Base-by-base conservation (phyloP, 2,797 vertebrate genomes). In the Gorsachius magnificus region DNA sequence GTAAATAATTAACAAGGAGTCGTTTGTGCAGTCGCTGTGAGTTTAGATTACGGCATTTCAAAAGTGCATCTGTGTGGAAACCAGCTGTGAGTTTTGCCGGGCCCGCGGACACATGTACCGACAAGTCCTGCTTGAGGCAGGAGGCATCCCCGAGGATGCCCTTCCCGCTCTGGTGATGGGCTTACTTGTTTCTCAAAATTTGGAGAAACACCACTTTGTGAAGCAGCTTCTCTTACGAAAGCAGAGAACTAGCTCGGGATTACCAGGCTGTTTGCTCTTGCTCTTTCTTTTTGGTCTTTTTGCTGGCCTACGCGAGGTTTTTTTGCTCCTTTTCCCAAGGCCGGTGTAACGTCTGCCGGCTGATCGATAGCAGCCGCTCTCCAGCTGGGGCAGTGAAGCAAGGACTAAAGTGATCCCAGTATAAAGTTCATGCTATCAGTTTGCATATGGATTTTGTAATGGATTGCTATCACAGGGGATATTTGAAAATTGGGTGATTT, bases 41-140 rank as follows among this genome's bases (percentile, higher is more conserved):
- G 36, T 57, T 69, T 46, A 1, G 11, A 19, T 9, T 74, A 25
- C 33, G 36, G 28, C 10, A 5, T 83, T 83, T 80, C n/a, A 29
- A 9, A 29, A 57, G 18, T 2, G 16, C 0, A 2, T 66, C 31
- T 51, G 11, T 51, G 56, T 31, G 25, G 38, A 70, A 60, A 6
- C 6, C 70, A 4, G 1, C 56, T 22, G 41, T 6, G 8, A 2
- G 17, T 15, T 18, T 64, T 33, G 13, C 53, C 26, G 70, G 16
- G 20, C 2, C 33, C 84, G 68, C 21, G 56, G 53, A 6, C 11
- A 1, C 0, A 0, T 7, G 21, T 15, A 6, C 2, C 22, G 3
- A 14, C 15, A 41, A 75, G 15, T 60, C 36, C 45, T 65, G 20
- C 33, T 22, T 19, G n/a, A 64, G 65, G 53, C 16, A 16, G 57